These are phyloP conservation scores for Harpalus rubripes DNA, from an alignment of 2,888 invertebrate genomes.

Conservation along the genomic window DNA sequence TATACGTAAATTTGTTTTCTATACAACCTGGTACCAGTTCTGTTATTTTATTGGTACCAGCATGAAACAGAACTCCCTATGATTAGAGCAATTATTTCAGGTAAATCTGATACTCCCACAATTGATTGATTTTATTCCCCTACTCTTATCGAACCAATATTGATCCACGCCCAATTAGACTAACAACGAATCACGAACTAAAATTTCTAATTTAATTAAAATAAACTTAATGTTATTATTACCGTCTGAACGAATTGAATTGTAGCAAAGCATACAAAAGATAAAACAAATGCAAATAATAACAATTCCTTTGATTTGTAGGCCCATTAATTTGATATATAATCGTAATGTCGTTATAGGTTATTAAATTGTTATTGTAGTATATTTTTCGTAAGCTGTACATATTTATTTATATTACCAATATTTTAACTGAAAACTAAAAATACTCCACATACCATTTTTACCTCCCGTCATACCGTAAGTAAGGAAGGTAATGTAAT, in stretches of 20 bases:
- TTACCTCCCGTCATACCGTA: too few relatives aligned
- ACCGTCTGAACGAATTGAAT: neutral
- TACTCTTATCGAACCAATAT: neutral
- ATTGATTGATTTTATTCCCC: neutral
- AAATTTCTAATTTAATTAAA: neutral
- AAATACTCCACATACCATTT: too few relatives aligned
- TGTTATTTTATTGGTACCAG: neutral
- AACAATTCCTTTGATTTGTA: too few relatives aligned
- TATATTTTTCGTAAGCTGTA: too few relatives aligned
- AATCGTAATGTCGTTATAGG: too few relatives aligned
- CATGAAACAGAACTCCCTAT: neutral
- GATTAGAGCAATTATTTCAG: neutral
- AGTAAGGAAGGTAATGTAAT: too few relatives aligned
- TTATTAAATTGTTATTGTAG: too few relatives aligned
- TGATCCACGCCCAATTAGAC: neutral
- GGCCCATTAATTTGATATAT: too few relatives aligned
- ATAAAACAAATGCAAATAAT: neutral
- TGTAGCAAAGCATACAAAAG: neutral
- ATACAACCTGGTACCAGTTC: neutral
- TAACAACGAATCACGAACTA: neutral
- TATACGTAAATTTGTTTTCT: neutral
- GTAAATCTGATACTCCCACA: neutral
- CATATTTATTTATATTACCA: too few relatives aligned
- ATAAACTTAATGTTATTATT: neutral
- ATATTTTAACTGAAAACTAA: too few relatives aligned